These are phyloP conservation scores for Chrysocyon brachyurus DNA, from an alignment of 2,797 vertebrate species.

Conservation along the genomic window DNA sequence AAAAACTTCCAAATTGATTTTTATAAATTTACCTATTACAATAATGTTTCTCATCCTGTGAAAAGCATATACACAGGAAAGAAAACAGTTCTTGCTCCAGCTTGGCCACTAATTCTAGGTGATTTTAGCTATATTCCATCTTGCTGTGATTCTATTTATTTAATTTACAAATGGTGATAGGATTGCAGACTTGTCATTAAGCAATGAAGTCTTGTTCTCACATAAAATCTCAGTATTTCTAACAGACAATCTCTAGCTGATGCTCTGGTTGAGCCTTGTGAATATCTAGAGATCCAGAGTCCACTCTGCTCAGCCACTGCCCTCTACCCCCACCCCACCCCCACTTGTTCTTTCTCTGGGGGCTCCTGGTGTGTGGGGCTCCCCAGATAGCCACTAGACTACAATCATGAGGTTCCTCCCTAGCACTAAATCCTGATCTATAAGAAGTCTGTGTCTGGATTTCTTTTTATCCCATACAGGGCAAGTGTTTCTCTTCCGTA, in stretches of 20 bases:
- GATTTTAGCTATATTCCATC: background rate
- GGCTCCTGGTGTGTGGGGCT: background rate
- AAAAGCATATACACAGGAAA: background rate
- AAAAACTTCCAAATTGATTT: background rate
- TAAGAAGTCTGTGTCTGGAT: background rate
- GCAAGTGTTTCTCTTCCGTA: background rate
- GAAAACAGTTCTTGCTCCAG: background rate
- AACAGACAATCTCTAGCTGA: background rate
- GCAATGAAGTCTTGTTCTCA: background rate
- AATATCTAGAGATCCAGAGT: background rate
- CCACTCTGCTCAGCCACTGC: background rate
- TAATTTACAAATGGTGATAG: background rate
- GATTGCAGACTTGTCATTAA: background rate
- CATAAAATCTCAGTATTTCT: background rate
- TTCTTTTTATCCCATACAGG: background rate
- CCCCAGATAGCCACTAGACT: background rate
- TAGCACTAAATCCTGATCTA: background rate
- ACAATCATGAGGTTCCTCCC: background rate
- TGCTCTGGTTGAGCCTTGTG: background rate
- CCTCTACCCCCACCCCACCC: fast-evolving
- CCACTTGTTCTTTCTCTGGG: fast-evolving
- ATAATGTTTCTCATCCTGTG: fast-evolving
- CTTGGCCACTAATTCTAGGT: fast-evolving
- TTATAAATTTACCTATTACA: too few relatives aligned
- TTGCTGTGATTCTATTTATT: background rate